A percentile compares a stretch with the other conserved stretches of the same genome.
Conservation (phyloP, 2,888 invertebrate genomes). For the Melanostoma scalare region DNA sequence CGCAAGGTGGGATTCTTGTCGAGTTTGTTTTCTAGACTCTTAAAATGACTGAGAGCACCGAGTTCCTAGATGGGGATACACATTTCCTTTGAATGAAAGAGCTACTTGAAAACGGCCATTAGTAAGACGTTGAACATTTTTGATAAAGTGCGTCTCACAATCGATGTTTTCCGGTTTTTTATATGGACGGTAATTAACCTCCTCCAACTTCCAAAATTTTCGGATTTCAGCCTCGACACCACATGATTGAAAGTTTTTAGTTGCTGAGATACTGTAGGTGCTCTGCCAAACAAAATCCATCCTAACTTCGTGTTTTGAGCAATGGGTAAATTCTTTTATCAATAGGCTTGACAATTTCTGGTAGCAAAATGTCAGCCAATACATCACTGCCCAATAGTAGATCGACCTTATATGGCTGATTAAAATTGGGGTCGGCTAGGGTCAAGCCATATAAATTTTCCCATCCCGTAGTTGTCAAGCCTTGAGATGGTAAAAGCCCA, state of each 20-base stretch:
- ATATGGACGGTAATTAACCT: not conserved
- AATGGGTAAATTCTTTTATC: not conserved
- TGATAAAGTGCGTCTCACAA: not conserved
- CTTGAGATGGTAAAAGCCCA: not conserved
- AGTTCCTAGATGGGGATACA: not conserved
- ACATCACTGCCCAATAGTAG: constrained; percentile 26
- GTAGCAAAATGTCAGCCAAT: constrained; percentile 3
- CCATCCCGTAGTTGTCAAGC: not conserved
- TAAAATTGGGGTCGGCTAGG: constrained; percentile 3
- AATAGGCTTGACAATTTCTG: not conserved
- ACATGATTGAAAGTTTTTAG: no score
- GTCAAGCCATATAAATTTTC: not conserved
- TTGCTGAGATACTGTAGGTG: not conserved
- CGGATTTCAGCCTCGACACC: not conserved
- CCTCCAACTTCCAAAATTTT: not conserved
- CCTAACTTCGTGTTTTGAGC: constrained; percentile 1
- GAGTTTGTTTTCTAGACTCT: not conserved
- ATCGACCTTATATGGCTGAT: constrained; percentile 4
- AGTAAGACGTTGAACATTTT: not conserved
- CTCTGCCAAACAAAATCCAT: constrained; percentile 9
- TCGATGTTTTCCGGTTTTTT: not conserved
- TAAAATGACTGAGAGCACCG: not conserved
- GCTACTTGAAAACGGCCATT: not conserved
- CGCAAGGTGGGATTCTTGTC: not conserved
- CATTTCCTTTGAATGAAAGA: constrained; percentile 1